Conservation (phyloP, 2,888 invertebrate genomes). For the Nephrotoma flavescens region DNA sequence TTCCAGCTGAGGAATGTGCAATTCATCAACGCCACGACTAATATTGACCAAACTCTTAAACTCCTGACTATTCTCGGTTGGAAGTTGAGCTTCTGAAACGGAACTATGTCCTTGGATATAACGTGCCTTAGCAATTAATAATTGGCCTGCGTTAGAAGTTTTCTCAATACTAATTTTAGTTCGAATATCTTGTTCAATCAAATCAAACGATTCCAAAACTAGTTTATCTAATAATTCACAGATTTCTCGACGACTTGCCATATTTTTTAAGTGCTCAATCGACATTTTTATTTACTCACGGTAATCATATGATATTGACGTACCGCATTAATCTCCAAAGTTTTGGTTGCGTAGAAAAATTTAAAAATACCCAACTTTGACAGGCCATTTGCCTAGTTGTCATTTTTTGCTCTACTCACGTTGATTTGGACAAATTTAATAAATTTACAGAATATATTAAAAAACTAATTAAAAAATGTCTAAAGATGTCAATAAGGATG, state of each 20-base stretch:
- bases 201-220: slow-evolving; percentile 48
- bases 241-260: slow-evolving; percentile 11
- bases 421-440: neutral
- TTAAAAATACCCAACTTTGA: neutral
- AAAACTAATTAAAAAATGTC: slow-evolving; percentile 19
- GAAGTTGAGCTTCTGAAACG: slow-evolving; percentile 51
- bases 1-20: slow-evolving; percentile 26
- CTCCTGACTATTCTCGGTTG: slow-evolving; percentile 41
- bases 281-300: neutral
- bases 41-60: slow-evolving; percentile 33
- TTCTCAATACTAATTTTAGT: slow-evolving; percentile 54
- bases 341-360: neutral
- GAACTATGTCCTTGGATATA: slow-evolving; percentile 65
- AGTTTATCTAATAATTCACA: slow-evolving; percentile 48
- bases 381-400: neutral
- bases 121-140: slow-evolving; percentile 60
- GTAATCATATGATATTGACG: neutral
- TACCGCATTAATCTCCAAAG: neutral
- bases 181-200: slow-evolving; percentile 58
- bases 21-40: slow-evolving; percentile 22
- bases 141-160: slow-evolving; percentile 50
- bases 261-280: neutral
- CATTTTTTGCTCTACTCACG: neutral
- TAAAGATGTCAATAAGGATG: slow-evolving; percentile 36
- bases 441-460: neutral